A percentile compares a stretch with the other conserved stretches of the same genome.
These are phyloP conservation scores for Prionchulus punctatus DNA, from an alignment of 2,888 invertebrate species.

Conservation along the genomic window DNA sequence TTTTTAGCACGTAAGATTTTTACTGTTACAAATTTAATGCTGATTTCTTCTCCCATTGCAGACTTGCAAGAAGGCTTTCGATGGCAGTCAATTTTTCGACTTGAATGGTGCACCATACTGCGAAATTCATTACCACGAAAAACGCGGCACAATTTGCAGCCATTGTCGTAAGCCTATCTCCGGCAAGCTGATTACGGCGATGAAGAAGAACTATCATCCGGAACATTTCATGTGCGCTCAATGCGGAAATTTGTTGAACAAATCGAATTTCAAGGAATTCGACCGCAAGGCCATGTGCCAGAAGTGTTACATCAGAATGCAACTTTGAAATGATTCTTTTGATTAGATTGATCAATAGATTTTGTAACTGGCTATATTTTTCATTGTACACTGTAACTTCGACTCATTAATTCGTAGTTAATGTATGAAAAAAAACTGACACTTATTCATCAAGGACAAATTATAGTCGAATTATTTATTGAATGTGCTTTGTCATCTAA, in stretches of 20 bases:
- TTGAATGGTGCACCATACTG: constrained; percentile 86
- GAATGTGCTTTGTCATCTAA: too few species aligned
- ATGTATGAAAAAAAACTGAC: too few species aligned
- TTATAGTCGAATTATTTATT: too few species aligned
- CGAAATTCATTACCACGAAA: constrained; percentile 92
- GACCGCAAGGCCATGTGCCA: constrained; percentile 96
- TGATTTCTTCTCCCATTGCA: background rate
- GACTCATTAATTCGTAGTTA: too few species aligned
- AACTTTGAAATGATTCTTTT: too few species aligned
- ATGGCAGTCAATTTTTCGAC: background rate
- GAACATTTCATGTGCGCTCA: constrained; percentile 97
- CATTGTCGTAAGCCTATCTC: constrained; percentile 89
- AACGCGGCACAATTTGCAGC: constrained; percentile 83
- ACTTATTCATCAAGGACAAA: too few species aligned
- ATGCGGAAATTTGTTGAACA: constrained; percentile 85
- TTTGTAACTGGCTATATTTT: too few species aligned
- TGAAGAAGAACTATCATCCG: constrained; percentile 94
- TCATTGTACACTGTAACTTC: too few species aligned
- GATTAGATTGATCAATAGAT: too few species aligned
- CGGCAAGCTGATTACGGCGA: constrained; percentile 84
- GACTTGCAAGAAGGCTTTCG: background rate
- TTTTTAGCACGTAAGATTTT: background rate
- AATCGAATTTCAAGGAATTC: constrained; percentile 95
- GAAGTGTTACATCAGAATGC: constrained; percentile 80
- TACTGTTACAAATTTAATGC: too few species aligned